phyloP scores from a whole-genome alignment of 2,113 vertebrate species.

The Protomyctophum bolini region DNA sequence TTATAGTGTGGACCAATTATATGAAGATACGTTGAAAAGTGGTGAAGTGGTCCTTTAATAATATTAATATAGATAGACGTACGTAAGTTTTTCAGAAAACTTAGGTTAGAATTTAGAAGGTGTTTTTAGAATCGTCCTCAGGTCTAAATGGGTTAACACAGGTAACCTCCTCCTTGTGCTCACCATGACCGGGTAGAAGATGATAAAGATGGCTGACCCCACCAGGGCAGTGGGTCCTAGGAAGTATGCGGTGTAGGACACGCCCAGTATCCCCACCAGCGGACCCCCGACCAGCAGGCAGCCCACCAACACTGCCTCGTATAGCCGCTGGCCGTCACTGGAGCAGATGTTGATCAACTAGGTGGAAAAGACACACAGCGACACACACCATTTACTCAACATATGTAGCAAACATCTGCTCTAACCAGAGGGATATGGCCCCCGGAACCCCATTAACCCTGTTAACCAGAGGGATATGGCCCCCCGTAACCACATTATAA shows the following conservation, averaged over 20 bases:
- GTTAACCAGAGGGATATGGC: too few relatives aligned
- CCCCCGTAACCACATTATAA: too few relatives aligned
- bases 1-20: too few relatives aligned
- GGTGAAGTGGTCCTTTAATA: too few relatives aligned
- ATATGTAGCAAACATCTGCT: slow-evolving; percentile 2
- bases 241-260: slow-evolving; percentile 78
- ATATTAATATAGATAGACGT: too few relatives aligned
- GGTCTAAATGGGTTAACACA: too few relatives aligned
- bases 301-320: slow-evolving; percentile 76
- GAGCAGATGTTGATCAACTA: slow-evolving; percentile 85
- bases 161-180: background rate
- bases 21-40: too few relatives aligned
- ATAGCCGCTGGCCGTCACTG: slow-evolving; percentile 81
- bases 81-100: too few relatives aligned
- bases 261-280: slow-evolving; percentile 76
- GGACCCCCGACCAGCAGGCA: slow-evolving; percentile 80
- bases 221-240: slow-evolving; percentile 81
- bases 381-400: slow-evolving; percentile 2
- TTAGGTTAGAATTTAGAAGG: too few relatives aligned
- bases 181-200: slow-evolving; percentile 83
- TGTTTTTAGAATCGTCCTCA: too few relatives aligned
- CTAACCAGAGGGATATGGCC: background rate
- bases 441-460: too few relatives aligned
- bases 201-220: slow-evolving; percentile 80
- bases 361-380: slow-evolving; percentile 22